phyloP scores from a whole-genome alignment of 1,140 invertebrate genomes.

The Diachasma alloeum region DNA sequence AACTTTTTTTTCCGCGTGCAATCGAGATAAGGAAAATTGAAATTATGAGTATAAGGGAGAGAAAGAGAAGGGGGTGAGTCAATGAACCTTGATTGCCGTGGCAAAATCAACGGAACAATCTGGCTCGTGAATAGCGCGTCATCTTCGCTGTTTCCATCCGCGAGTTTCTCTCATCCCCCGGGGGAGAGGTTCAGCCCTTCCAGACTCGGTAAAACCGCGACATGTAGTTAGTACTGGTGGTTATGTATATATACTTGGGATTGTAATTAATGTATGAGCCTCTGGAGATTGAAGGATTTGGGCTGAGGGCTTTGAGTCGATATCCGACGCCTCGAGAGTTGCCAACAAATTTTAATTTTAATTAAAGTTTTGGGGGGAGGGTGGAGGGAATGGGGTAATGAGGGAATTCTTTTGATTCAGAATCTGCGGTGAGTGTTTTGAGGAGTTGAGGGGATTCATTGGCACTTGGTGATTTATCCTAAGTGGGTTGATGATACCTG shows the following conservation, averaged over 20 bases:
- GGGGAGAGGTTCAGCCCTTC: neutral
- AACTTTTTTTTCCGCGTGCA: too few species aligned
- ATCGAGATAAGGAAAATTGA: too few species aligned
- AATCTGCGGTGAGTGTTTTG: too few species aligned
- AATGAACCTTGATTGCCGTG: neutral
- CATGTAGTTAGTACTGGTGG: neutral
- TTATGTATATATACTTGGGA: neutral
- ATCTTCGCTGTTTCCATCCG: neutral
- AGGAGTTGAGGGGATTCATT: too few species aligned
- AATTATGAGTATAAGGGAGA: too few species aligned
- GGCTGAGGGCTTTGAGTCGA: constrained; percentile 1
- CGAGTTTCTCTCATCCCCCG: neutral
- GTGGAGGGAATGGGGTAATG: neutral
- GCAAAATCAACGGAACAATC: neutral
- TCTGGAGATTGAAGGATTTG: constrained; percentile 32
- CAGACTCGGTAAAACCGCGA: neutral
- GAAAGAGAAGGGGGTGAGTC: neutral
- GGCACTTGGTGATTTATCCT: too few species aligned
- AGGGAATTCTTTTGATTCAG: neutral
- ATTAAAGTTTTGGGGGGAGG: neutral
- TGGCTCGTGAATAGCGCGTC: neutral
- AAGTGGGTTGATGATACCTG: too few species aligned
- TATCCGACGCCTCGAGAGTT: neutral
- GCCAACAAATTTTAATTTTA: neutral
- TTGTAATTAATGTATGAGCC: constrained; percentile 35